Conservation (phyloP, 2,113 vertebrate species). For the Microcebus tavaratra region DNA sequence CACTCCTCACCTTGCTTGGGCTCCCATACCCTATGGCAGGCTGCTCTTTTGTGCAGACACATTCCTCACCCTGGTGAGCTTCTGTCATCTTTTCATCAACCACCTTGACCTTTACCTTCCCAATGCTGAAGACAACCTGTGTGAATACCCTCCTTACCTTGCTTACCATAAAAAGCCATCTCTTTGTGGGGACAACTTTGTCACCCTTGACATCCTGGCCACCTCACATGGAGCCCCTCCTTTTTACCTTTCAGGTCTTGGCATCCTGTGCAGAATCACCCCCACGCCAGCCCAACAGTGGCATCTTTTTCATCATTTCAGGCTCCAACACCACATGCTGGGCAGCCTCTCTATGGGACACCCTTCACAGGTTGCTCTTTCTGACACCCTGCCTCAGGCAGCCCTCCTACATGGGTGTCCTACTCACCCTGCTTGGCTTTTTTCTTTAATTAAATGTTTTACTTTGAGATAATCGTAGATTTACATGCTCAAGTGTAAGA, state of each 20-base stretch:
- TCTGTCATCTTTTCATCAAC: background rate
- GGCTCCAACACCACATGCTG: no score
- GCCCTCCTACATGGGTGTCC: background rate
- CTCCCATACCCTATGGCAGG: background rate
- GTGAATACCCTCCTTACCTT: background rate
- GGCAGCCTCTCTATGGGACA: background rate
- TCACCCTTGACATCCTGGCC: background rate
- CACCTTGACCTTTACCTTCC: background rate
- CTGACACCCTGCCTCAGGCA: no score
- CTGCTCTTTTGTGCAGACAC: background rate
- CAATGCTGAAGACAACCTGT: background rate
- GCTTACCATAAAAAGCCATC: background rate
- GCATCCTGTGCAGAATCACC: background rate
- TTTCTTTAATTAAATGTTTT: background rate
- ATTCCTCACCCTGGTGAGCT: background rate
- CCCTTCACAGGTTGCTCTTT: background rate
- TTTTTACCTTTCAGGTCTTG: background rate
- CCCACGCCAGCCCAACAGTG: accelerated
- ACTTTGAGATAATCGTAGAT: background rate
- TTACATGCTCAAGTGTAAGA: background rate
- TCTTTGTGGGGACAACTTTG: background rate
- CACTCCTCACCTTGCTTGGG: background rate
- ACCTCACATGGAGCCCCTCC: background rate
- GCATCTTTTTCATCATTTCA: background rate
- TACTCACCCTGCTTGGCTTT: background rate